phyloP scores from a whole-genome alignment of 2,797 vertebrate species.

The Lycodopsis pacificus region DNA sequence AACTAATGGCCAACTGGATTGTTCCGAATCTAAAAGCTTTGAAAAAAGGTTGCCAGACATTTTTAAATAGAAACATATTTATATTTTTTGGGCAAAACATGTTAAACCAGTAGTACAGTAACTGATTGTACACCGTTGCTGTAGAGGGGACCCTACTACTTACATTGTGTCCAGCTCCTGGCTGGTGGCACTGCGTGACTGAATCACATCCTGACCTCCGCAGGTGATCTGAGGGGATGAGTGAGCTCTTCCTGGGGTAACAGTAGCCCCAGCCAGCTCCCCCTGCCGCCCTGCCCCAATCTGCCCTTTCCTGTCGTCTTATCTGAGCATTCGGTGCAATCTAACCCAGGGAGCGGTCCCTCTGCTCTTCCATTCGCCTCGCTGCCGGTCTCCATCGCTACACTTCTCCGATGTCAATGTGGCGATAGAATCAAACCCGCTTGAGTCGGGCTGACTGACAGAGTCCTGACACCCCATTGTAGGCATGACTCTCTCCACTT shows the following conservation, averaged over 20 bases:
- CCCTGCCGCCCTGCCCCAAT: constrained; percentile 42
- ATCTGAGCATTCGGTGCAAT: constrained; percentile 76
- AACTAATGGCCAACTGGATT: background rate
- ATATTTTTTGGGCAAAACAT: constrained; percentile 1
- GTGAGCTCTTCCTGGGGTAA: constrained; percentile 77
- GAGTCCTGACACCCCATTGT: constrained; percentile 65
- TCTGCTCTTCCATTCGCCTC: constrained; percentile 39
- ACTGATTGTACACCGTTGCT: constrained; percentile 1
- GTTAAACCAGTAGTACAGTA: background rate
- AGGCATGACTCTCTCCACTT: constrained; percentile 54
- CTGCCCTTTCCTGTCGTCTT: constrained; percentile 75
- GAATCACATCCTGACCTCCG: constrained; percentile 40
- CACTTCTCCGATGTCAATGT: constrained; percentile 71
- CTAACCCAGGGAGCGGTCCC: constrained; percentile 57
- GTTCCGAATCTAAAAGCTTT: constrained; percentile 8
- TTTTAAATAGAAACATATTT: background rate
- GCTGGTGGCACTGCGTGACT: constrained; percentile 33
- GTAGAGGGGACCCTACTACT: background rate
- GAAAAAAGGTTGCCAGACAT: background rate
- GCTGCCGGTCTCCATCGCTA: constrained; percentile 43
- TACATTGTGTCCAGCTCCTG: constrained; percentile 8
- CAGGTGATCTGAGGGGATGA: constrained; percentile 79
- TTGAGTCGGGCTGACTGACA: constrained; percentile 65
- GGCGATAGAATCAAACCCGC: constrained; percentile 65
- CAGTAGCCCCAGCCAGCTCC: constrained; percentile 41